These are phyloP conservation scores for Uropetala carovei DNA, from an alignment of 2,888 invertebrate genomes.

Conservation along the genomic window DNA sequence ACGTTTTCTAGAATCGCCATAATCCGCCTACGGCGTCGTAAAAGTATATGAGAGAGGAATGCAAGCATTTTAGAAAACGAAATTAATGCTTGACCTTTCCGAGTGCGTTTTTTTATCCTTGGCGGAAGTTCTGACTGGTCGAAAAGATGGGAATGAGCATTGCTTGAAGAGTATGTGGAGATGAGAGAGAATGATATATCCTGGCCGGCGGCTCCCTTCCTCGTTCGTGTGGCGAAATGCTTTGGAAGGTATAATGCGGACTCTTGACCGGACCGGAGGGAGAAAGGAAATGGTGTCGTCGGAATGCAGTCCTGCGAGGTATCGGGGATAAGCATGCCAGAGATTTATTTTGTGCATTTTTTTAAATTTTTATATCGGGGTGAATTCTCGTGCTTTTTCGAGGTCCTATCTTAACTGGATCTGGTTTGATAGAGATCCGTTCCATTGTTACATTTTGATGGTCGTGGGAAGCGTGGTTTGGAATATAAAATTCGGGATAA, in stretches of 20 bases:
- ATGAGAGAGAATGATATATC: neutral
- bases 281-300: neutral
- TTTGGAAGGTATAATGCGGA: neutral
- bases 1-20: neutral
- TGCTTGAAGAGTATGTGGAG: no score
- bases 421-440: constrained; percentile 17
- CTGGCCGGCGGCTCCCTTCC: neutral
- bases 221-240: neutral
- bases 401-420: neutral
- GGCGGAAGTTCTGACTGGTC: no score
- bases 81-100: no score
- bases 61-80: neutral
- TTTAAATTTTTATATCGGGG: neutral
- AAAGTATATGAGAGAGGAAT: neutral
- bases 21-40: neutral
- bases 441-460: constrained; percentile 25
- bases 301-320: neutral
- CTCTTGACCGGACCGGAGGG: neutral
- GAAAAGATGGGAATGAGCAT: no score
- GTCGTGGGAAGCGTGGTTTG: neutral
- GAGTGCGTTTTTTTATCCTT: no score
- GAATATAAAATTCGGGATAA: neutral
- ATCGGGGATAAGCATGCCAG: neutral
- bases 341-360: neutral
- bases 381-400: constrained; percentile 7